A percentile compares a stretch with the other conserved stretches of the same genome.
phyloP scores from a whole-genome alignment of 2,888 invertebrate species.

The Dione juno region DNA sequence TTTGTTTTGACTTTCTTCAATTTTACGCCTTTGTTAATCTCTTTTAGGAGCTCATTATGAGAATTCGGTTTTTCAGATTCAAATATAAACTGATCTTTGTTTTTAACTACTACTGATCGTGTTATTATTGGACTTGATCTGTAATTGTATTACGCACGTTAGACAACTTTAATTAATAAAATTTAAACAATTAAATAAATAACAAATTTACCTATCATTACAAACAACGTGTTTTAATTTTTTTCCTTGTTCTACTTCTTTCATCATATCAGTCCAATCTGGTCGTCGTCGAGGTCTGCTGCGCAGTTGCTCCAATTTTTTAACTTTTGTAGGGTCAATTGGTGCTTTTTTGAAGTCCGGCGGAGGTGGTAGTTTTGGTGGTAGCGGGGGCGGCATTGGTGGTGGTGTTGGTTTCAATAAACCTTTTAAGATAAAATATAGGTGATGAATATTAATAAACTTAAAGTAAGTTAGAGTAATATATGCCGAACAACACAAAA shows the following conservation, averaged over 20 bases:
- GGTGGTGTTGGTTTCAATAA: conserved; percentile 80
- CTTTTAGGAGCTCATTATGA: conserved; percentile 91
- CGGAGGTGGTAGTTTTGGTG: conserved; percentile 86
- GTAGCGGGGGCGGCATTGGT: conserved; percentile 88
- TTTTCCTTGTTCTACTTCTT: conserved; percentile 92
- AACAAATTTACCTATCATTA: conserved; percentile 87
- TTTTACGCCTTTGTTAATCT: conserved; percentile 90
- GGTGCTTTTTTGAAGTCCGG: conserved; percentile 85
- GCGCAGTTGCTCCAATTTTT: conserved; percentile 88
- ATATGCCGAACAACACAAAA: neutral
- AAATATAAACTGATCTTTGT: conserved; percentile 91
- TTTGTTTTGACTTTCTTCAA: conserved; percentile 91
- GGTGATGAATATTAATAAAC: neutral
- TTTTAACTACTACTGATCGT: conserved; percentile 85
- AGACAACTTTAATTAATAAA: neutral
- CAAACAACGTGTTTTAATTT: conserved; percentile 92
- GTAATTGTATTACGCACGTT: conserved; percentile 46
- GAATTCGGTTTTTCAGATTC: conserved; percentile 92
- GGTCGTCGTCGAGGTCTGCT: conserved; percentile 91
- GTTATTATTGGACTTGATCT: conserved; percentile 86
- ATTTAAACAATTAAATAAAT: neutral
- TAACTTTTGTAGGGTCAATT: conserved; percentile 84
- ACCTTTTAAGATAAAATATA: conserved; percentile 55
- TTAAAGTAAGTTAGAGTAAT: neutral
- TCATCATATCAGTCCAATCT: conserved; percentile 95